phyloP scores from a whole-genome alignment of 2,797 vertebrate species.

The Anabas testudineus region DNA sequence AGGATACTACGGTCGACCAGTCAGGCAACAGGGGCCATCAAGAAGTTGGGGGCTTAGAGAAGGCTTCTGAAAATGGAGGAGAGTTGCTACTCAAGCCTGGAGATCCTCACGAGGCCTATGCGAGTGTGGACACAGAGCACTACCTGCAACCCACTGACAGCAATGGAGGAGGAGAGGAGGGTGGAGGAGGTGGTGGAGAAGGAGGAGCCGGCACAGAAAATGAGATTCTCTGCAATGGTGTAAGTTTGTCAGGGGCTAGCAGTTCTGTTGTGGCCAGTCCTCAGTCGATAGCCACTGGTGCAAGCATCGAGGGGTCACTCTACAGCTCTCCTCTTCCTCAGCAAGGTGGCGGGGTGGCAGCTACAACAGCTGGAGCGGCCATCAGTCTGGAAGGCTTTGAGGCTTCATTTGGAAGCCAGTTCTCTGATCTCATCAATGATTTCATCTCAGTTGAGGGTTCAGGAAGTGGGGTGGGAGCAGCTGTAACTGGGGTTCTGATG shows the following conservation, averaged over 20 bases:
- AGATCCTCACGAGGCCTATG: slow-evolving; percentile 88
- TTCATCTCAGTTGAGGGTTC: slow-evolving; percentile 98
- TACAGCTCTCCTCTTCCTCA: slow-evolving; percentile 90
- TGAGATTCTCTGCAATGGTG: slow-evolving; percentile 82
- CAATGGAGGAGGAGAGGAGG: slow-evolving; percentile 65
- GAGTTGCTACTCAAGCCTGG: slow-evolving; percentile 91
- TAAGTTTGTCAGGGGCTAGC: slow-evolving; percentile 70
- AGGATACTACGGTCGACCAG: slow-evolving; percentile 62
- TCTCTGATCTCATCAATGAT: slow-evolving; percentile 99
- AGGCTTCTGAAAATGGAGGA: slow-evolving; percentile 76
- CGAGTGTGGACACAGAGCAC: slow-evolving; percentile 86
- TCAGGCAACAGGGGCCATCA: slow-evolving; percentile 83
- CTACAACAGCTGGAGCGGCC: slow-evolving; percentile 56
- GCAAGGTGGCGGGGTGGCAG: slow-evolving; percentile 77
- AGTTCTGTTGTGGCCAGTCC: slow-evolving; percentile 76
- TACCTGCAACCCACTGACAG: slow-evolving; percentile 87
- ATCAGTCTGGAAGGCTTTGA: slow-evolving; percentile 98
- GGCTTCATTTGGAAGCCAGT: slow-evolving; percentile 98
- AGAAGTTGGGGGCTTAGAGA: slow-evolving; percentile 88
- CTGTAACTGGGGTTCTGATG: slow-evolving; percentile 86
- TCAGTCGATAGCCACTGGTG: slow-evolving; percentile 90
- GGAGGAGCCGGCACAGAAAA: slow-evolving; percentile 67
- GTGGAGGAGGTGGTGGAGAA: slow-evolving; percentile 47
- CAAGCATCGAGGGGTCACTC: slow-evolving; percentile 90
- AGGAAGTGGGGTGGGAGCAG: slow-evolving; percentile 74